Base-by-base conservation (phyloP, 2,888 invertebrate genomes). In the Oscheius onirici region DNA sequence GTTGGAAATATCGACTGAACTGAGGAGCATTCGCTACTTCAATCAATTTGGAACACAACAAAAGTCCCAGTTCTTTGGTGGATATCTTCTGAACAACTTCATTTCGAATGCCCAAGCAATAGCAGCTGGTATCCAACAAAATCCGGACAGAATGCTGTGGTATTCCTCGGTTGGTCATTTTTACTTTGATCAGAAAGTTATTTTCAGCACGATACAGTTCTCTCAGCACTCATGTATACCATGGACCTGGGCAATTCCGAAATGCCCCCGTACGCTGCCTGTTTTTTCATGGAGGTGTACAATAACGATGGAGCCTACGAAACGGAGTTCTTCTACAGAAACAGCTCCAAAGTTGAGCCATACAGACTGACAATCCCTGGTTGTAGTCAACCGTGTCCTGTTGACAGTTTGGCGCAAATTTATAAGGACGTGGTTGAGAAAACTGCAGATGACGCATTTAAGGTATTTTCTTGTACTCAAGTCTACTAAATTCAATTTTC, bases 231-330 rank as follows among this genome's bases (percentile, higher is more conserved):
- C 20, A 68, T 83, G 44, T 81, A 79, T 46, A 77, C 79, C 0
- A 57, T 84, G 60, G 74, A 77, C 10, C 74, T 79, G 1, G 71
- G 71, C 8, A 76, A 82, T 44, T 69, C 73, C 3, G 54, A 73
- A 54, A 76, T 77, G 74, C 76, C 82, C 11, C 84, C 84, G 0
- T 84, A 83, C 55, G 79, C 83, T 17, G 73, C 73, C 15, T 75
- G 80, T 43, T 49, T 84, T 15, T 80, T 84, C n/a, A 80, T 83
- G 82, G 81, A 84, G 41, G 67, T 84, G 8, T 79, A 80, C 46
- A 72, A 72, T 5, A 72, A 77, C 26, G 61, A 73, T 17, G 55
- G 44, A 46, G 61, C 34, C 24, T 68, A 26, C 40, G 24, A 17
- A n/a, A 54, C 46, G 15, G 57, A 68, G 17, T 54, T 55, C 41